Evolutionary conservation across 35 echinoderm and acorn worm species (phyloP), one percentile per base, ranked within the genome.

Genomic region (Diadema setosum): DNA sequence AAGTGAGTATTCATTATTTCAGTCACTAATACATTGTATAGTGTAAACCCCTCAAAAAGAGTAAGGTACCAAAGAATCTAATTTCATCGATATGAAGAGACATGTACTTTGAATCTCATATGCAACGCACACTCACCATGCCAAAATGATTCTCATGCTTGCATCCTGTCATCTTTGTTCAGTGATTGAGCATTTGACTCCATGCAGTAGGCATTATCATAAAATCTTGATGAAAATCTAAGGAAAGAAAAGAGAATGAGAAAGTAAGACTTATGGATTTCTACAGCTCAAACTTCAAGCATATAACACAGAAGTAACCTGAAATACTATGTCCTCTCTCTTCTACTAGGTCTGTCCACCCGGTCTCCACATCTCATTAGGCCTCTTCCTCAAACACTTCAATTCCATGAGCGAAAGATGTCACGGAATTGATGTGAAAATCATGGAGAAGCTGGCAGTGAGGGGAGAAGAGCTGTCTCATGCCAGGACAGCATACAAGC

Each of bases 301-400:
- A 52, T 11, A 52, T 9, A 52, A 11, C 9, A 52, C n/a, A 52
- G 9, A 11, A 11, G 9, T 52, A 52, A 52, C n/a, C 48, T 52
- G 48, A 52, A 52, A 52, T 11, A 45, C 2, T 57, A 5, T 15
- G n/a, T n/a, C n/a, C 42, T 85, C 23, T 85, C 20, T 32, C 34
- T 73, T 31, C 14, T 46, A 64, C 30, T 55, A 65, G 83, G 83
- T 85, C 20, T 85, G 83, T 5, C 49, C 58, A 30, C 83, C 83
- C 30, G 46, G 5, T 3, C 48, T 84, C 56, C 82, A 84, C 56
- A 63, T 85, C 30, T 56, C 44, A 15, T 26, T 84, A 56, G 48
- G 5, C 18, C 55, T 84, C 82, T 84, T 84, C 39, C 40, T 82
- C 2, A 82, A 82, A 5, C 80, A 82, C 5, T 60, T 18, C 25